These are phyloP conservation scores for Smittia sp. DNA, from an alignment of 2,888 invertebrate species.

Conservation along the genomic window DNA sequence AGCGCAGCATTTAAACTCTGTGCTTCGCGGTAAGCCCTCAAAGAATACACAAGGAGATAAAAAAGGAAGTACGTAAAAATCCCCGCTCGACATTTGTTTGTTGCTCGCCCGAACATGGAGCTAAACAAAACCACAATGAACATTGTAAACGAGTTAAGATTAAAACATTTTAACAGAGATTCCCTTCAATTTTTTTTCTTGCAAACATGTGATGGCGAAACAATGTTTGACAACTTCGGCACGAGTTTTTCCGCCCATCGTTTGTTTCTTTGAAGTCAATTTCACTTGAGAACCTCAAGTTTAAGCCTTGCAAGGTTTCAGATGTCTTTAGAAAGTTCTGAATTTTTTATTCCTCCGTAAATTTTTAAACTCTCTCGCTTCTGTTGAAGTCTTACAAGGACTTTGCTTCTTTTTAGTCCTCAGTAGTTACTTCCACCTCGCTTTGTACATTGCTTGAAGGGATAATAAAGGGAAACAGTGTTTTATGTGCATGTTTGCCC, in stretches of 20 bases:
- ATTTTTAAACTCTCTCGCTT: not conserved
- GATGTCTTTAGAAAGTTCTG: no score
- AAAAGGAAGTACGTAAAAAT: not conserved
- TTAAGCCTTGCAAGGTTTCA: no score
- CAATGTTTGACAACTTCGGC: no score
- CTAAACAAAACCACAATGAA: constrained; percentile 15
- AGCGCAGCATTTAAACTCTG: not conserved
- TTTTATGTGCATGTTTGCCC: constrained; percentile 22
- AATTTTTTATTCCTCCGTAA: not conserved
- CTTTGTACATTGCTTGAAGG: constrained; percentile 29
- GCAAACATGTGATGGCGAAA: not conserved
- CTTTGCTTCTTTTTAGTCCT: not conserved
- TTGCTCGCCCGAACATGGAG: not conserved
- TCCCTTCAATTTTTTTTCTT: not conserved
- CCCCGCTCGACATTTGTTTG: not conserved
- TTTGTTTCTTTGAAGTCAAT: no score
- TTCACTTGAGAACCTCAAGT: no score
- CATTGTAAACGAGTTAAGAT: constrained; percentile 22
- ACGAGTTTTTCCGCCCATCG: no score
- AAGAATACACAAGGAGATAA: constrained; percentile 11
- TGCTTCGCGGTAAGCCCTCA: not conserved
- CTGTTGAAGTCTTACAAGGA: not conserved
- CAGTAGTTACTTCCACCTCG: constrained; percentile 5
- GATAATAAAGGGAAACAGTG: constrained; percentile 39
- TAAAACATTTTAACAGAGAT: constrained; percentile 2